Evolutionary conservation across 2,113 vertebrate genomes (phyloP), one percentile per base, ranked within the genome.

Genomic region (Chroicocephalus ridibundus): DNA sequence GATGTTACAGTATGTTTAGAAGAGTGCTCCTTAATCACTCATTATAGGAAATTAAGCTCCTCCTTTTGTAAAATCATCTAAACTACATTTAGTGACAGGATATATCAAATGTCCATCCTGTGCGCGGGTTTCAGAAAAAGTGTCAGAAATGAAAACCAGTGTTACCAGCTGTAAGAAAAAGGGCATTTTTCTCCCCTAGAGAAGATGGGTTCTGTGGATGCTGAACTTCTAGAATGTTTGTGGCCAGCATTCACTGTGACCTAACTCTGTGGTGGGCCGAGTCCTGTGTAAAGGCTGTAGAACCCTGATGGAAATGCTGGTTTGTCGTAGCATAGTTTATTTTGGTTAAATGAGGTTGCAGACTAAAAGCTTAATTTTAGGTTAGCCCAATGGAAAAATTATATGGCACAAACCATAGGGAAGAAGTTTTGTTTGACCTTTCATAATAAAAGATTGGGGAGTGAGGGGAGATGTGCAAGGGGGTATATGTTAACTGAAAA

Each of bases 281-380:
- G 49, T 72, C 40, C 60, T 17, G 2, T 1, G 0, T 68, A 51
- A 44, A 40, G 77, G 54, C 57, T 82, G 9, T 8, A 36, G n/a
- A 91, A 54, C 25, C 15, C 29, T 68, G 15, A 36, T 2, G 12
- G 70, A 94, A 92, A 77, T 0, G 2, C 29, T 79, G 57, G 55
- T 51, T 79, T 94, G 36, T 26, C 92, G 49, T 10, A 55, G 21
- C n/a, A 42, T 57, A 57, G 76, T 87, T 83, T 91, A 61, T 87
- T 96, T 94, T 94, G 91, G 65, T 90, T 83, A 87, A 90, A 93
- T 38, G 68, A 94, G 52, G 55, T 60, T 91, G 75, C 38, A 89
- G 71, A 36, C 44, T 89, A 87, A 86, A 91, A 96, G 38, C 38
- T 47, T 95, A 94, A 96, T 97, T 95, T 92, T 82, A 93, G 85